Evolutionary conservation across 2,888 invertebrate species (phyloP), one percentile per base, ranked within the genome.

Genomic region (Chymomyza caudatula): DNA sequence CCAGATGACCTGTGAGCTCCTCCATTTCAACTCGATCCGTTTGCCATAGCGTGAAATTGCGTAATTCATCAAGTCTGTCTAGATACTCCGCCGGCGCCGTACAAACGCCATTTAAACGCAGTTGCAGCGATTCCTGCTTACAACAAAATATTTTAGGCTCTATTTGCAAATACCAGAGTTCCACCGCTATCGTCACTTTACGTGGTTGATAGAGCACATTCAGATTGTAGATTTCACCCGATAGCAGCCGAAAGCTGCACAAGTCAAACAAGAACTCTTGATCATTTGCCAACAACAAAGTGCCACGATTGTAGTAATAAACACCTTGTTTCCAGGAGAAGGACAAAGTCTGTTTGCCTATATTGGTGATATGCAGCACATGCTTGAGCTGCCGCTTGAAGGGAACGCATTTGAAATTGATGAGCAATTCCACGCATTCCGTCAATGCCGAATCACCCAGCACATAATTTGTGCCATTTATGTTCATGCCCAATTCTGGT

Each of bases 171-270:
- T 74, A 55, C 88, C 89, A 88, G 42, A 85, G 75, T 20, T 78
- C 79, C 54, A 80, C 77, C 3, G 76, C 59, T 43, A 81, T 63
- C 13, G 63, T 29, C 0, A 88, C 89, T 23, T 74, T 81, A 1
- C 86, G 80, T 0, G 88, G 89, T 58, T 87, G 88, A 60, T 75
- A 88, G 57, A 79, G 54, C 0, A 89, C 86, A 8, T 60, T 52
- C 4, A 89, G 20, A 3, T 75, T 72, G 0, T 70, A 70, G 15
- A 19, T 22, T 25, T 88, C 76, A 0, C 85, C 82, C 0, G 73
- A 51, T 0, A 60, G 49, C 5, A 88, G 65, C 0, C 88, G 86
- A 62, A 89, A 89, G 6, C 74, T 74, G 0, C 68, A 66, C 0
- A 65, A 65, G 51, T 88, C 78, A 25, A 88, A 86, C 0, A 81